Base-by-base conservation (phyloP, 2,113 vertebrate species). In the Cottus gobio region DNA sequence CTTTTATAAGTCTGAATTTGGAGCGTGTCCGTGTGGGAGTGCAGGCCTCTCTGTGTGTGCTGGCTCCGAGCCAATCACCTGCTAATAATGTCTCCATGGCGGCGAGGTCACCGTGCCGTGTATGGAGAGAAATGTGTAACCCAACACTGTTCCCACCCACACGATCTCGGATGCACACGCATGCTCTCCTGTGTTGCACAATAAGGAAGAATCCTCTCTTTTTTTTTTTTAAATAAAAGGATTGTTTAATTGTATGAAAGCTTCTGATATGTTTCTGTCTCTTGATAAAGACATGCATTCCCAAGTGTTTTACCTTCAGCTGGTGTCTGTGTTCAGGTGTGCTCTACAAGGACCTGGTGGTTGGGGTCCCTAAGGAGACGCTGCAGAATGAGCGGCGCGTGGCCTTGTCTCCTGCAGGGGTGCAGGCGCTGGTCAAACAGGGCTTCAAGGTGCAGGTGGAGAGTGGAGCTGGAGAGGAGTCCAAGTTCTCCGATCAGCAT, bases 61-160 rank as follows among this genome's bases (percentile, higher is more conserved):
- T 91, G 95, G 94, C 90, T 65, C 46, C 0, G 52, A 70, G 87
- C 94, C 94, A 93, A 90, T 93, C 90, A 94, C 92, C 93, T 94
- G 92, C 93, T 95, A 91, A 92, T 92, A 93, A 85, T 92, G 93
- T 94, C 92, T 86, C 88, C 76, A 84, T 92, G 89, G 73, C 4
- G 85, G 85, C 76, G 91, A 91, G 88, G 91, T 85, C 86, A 90
- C 76, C 64, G 50, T n/a, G 75, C 94, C 92, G 66, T 88, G 86
- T 94, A 94, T 86, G 93, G 92, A 85, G 77, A 92, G 91, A 91
- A 90, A 94, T 94, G 81, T 93, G 95, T 90, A 94, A 95, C 87
- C 78, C 71, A 90, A 95, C 42, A 70, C 87, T 70, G 42, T 26
- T 68, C 28, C 73, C 9, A 10, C 75, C 62, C 11, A n/a, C 57